Evolutionary conservation across 2,113 vertebrate genomes (phyloP).

Genomic region (Phyllostomus hastatus): DNA sequence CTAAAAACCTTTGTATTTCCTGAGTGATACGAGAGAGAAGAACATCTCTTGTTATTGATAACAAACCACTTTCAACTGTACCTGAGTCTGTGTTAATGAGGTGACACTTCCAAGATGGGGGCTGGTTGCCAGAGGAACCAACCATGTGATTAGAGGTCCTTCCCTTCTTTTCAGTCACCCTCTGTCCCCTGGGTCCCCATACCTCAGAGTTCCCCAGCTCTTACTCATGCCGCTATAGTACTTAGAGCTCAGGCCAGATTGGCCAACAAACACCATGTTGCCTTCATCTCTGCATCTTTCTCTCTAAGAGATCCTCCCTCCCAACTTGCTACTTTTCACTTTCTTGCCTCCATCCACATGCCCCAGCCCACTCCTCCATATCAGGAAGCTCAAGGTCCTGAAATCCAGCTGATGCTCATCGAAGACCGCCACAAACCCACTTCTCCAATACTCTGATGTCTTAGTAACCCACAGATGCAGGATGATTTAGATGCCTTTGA

Average conservation of each 20-base stretch:
- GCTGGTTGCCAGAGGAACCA: neutral
- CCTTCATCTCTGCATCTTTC: neutral
- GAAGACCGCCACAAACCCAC: neutral
- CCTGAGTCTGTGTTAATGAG: neutral
- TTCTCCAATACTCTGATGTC: neutral
- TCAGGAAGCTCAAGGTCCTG: neutral
- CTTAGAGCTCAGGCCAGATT: neutral
- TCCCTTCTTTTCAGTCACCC: neutral
- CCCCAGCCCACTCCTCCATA: neutral
- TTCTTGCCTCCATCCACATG: neutral
- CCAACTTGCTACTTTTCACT: neutral
- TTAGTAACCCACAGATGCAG: neutral
- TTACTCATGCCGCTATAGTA: neutral
- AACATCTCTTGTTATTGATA: neutral
- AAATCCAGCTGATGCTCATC: neutral
- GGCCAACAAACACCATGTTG: neutral
- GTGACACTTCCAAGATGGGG: neutral
- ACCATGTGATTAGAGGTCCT: neutral
- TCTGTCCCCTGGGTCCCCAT: too few relatives aligned
- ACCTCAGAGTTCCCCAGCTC: neutral
- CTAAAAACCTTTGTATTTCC: neutral
- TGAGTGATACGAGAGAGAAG: neutral
- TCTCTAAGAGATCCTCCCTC: neutral
- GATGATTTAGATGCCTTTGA: neutral
- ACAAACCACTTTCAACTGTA: neutral